Evolutionary conservation across 2,113 vertebrate species (phyloP), one percentile per base, ranked within the genome.

Genomic region (Stegostoma tigrinum): DNA sequence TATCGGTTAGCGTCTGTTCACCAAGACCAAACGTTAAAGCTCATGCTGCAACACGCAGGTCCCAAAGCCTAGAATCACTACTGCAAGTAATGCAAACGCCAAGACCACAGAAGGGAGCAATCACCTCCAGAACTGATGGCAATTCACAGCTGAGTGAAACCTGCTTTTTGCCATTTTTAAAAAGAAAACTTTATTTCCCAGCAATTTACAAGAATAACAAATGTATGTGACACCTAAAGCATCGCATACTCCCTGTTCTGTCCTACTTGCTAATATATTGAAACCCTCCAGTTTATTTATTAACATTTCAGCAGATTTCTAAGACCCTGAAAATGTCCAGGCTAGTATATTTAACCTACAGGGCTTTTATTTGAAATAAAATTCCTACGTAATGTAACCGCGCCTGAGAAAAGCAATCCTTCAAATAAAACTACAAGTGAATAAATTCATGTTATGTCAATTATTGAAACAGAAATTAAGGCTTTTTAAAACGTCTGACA

Each of bases 121-220:
- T n/a, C n/a, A 27, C 27, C 85, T 48, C 23, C 85, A 87, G 85
- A 55, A 90, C 87, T 12, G 34, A 30, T 52, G 12, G 3, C 10
- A 90, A 90, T 17, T 61, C 52, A 90, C 86, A 90, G 87, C 48
- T 55, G 86, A 89, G 48, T 89, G 45, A 78, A 89, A 8, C 86
- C 34, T 87, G 42, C 10, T 27, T 27, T 19, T 30, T 87, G 42
- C 30, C 7, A 30, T 34, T 91, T 38, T 38, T 21, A 48, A 48
- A 48, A 48, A 61, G 1, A 61, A 17, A 64, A 34, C 14, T 14
- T 87, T 87, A 87, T 55, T 90, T 55, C 15, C 87, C 87, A 17
- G 87, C 52, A 90, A 90, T 90, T 90, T 55, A 61, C 52, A 61
- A 90, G 23, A 21, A 52, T 34, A 61, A 89, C 45, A 52, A 87